Evolutionary conservation across 2,797 vertebrate genomes (phyloP).

Genomic region (Oreochromis grahami): DNA sequence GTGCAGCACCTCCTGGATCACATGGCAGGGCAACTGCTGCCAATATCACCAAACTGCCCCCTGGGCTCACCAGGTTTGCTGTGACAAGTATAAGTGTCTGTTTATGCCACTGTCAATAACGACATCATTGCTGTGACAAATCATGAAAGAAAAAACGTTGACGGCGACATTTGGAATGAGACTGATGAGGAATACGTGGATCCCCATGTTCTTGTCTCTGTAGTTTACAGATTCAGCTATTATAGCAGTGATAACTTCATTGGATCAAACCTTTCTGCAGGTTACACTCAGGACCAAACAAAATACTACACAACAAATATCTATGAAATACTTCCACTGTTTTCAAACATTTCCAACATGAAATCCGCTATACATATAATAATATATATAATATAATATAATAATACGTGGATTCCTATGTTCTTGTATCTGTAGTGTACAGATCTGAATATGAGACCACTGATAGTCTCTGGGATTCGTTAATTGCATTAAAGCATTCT

Average conservation of each 20-base stretch:
- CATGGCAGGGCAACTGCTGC: not conserved
- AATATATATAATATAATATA: too few species aligned
- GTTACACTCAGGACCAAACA: too few species aligned
- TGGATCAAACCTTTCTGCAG: too few species aligned
- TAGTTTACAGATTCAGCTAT: not conserved
- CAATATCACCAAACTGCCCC: too few species aligned
- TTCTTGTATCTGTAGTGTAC: not conserved
- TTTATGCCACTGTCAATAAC: fast-evolving
- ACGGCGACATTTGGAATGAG: not conserved
- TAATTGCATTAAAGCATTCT: not conserved
- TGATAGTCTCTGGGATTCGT: not conserved
- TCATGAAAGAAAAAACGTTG: not conserved
- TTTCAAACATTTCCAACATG: too few species aligned
- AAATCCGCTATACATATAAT: too few species aligned
- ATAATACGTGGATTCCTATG: not conserved
- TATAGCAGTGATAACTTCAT: too few species aligned
- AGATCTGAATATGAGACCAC: not conserved
- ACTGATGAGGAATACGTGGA: not conserved
- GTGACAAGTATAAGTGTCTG: not conserved
- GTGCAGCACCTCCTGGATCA: not conserved
- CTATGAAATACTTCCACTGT: too few species aligned
- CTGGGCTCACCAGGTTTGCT: not conserved
- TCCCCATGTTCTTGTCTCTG: not conserved
- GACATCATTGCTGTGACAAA: not conserved
- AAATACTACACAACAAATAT: too few species aligned